Evolutionary conservation across 1,140 invertebrate species (phyloP).

Genomic region (Habropoda laboriosa): DNA sequence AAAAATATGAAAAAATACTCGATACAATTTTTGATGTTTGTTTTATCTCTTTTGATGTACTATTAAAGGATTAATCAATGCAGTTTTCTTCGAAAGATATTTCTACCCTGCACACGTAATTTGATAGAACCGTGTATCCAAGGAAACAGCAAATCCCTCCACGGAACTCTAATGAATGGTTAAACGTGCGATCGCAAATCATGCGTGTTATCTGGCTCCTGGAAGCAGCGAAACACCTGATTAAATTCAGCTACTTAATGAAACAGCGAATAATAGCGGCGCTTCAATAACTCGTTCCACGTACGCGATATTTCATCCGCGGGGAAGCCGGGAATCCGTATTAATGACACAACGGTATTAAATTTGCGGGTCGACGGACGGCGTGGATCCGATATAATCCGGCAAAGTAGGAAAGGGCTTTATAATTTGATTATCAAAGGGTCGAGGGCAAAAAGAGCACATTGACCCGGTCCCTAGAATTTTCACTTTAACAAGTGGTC

Average conservation of each 20-base stretch:
- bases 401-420: neutral
- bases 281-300: neutral
- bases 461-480: neutral
- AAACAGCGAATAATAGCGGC: neutral
- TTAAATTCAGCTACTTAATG: neutral
- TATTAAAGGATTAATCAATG: no score
- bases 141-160: no score
- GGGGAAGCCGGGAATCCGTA: neutral
- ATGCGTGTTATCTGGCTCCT: neutral
- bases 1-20: no score
- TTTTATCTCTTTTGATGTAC: no score
- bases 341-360: constrained; percentile 2
- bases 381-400: neutral
- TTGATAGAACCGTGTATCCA: no score
- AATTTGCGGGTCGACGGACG: neutral
- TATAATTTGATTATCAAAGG: constrained; percentile 2
- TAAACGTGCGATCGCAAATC: neutral
- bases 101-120: no score
- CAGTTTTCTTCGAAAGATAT: no score
- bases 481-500: neutral
- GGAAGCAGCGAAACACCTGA: neutral
- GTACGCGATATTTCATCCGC: neutral
- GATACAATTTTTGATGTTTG: no score
- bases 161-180: no score
- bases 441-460: no score